Percentiles rank a stretch among this genome's conserved stretches.
Conservation (phyloP, 2,797 vertebrate genomes). For the Apogon talboti region DNA sequence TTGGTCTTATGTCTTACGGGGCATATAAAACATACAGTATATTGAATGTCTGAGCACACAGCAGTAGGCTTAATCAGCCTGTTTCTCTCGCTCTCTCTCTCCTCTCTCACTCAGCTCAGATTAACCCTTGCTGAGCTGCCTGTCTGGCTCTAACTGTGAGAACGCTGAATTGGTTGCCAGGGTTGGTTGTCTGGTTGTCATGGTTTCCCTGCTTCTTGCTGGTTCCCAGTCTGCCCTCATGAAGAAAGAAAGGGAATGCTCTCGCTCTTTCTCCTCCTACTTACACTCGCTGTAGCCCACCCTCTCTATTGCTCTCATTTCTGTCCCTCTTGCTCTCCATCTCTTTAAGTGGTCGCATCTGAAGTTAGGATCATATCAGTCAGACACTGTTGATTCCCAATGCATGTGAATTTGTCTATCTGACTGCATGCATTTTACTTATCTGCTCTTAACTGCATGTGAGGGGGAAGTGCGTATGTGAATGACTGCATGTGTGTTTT, state of each 20-base stretch:
- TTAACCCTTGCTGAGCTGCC: slow-evolving; percentile 74
- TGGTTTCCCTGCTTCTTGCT: slow-evolving; percentile 79
- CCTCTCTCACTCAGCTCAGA: slow-evolving; percentile 59
- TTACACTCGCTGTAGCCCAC: slow-evolving; percentile 17
- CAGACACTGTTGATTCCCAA: background rate
- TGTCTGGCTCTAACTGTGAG: slow-evolving; percentile 75
- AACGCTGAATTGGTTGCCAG: slow-evolving; percentile 76
- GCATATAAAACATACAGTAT: slow-evolving; percentile 43
- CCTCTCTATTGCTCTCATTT: slow-evolving; percentile 31
- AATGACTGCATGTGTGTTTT: slow-evolving; percentile 23
- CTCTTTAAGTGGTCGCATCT: slow-evolving; percentile 48
- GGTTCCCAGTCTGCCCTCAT: slow-evolving; percentile 77
- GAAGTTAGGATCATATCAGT: slow-evolving; percentile 39
- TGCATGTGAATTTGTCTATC: background rate
- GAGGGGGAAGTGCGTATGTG: background rate
- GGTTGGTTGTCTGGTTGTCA: slow-evolving; percentile 83
- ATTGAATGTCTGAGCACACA: slow-evolving; percentile 52
- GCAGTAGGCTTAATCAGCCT: slow-evolving; percentile 51
- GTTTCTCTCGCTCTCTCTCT: slow-evolving; percentile 36
- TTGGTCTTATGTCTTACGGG: slow-evolving; percentile 25
- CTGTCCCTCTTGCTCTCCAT: slow-evolving; percentile 14
- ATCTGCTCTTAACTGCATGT: background rate
- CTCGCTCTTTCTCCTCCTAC: slow-evolving; percentile 27
- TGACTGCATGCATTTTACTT: slow-evolving; percentile 12
- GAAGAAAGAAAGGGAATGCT: slow-evolving; percentile 55